phyloP scores from a whole-genome alignment of 2,888 invertebrate genomes.

The Eucriotettix oculatus region DNA sequence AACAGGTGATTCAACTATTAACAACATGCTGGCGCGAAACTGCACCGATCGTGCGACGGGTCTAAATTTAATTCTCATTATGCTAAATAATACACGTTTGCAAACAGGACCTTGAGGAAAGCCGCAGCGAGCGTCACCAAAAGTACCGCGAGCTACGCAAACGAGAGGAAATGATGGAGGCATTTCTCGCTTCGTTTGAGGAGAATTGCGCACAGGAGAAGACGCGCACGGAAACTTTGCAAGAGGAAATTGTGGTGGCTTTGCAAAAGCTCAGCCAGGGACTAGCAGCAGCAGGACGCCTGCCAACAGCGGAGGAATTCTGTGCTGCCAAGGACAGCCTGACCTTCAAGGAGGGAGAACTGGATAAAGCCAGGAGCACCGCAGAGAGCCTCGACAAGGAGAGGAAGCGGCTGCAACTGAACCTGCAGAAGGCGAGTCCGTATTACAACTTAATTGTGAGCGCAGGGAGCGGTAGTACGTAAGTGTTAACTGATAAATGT shows the following conservation, averaged over 20 bases:
- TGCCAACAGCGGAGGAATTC: constrained; percentile 9
- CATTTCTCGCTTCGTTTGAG: constrained; percentile 49
- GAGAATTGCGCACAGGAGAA: constrained; percentile 43
- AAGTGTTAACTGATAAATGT: no score
- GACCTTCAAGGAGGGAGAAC: constrained; percentile 35
- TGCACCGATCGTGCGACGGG: no score
- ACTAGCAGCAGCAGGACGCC: constrained; percentile 18
- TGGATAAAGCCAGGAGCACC: constrained; percentile 42
- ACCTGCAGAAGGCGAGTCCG: constrained; percentile 24
- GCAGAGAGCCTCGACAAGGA: constrained; percentile 45
- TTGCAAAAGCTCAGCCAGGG: constrained; percentile 50
- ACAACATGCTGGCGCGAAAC: not conserved
- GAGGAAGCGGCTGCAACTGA: constrained; percentile 27
- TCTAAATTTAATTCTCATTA: no score
- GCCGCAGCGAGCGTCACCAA: constrained; percentile 53
- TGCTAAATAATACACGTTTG: no score
- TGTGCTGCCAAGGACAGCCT: constrained; percentile 29
- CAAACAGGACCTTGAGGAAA: constrained; percentile 43
- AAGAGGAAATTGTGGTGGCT: constrained; percentile 43
- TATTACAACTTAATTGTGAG: no score
- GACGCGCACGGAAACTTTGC: constrained; percentile 41
- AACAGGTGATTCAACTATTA: constrained; percentile 29
- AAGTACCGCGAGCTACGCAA: constrained; percentile 67
- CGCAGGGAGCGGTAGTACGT: no score
- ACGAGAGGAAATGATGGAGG: constrained; percentile 66